Evolutionary conservation across 2,888 invertebrate species (phyloP).

Genomic region (Cephus runcator): DNA sequence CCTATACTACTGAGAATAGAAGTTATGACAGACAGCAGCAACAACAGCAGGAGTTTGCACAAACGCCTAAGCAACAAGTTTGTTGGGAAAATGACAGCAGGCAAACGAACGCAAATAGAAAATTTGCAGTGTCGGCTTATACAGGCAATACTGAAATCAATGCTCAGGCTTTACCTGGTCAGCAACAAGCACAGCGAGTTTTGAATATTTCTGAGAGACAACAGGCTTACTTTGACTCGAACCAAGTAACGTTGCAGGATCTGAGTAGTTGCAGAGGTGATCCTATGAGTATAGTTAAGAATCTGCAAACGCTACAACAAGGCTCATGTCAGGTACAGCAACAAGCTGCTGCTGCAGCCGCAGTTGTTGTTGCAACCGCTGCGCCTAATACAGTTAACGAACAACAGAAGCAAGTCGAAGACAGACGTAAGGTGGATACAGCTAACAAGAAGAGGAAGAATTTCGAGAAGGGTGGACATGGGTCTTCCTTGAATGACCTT

Average conservation of each 20-base stretch:
- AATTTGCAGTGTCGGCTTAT: constrained; percentile 48
- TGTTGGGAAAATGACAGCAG: constrained; percentile 60
- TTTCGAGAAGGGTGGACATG: constrained; percentile 69
- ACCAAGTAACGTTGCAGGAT: constrained; percentile 75
- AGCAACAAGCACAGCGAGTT: constrained; percentile 65
- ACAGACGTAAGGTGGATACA: constrained; percentile 55
- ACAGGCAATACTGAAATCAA: constrained; percentile 65
- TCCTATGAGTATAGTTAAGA: constrained; percentile 82
- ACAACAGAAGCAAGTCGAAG: constrained; percentile 62
- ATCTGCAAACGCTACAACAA: constrained; percentile 72
- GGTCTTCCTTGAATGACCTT: constrained; percentile 68
- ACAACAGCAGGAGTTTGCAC: constrained; percentile 66
- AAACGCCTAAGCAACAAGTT: constrained; percentile 59
- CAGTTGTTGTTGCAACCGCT: constrained; percentile 42
- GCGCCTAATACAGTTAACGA: constrained; percentile 41
- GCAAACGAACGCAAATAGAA: constrained; percentile 41
- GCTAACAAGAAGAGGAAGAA: constrained; percentile 70
- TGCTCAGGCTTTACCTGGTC: constrained; percentile 66
- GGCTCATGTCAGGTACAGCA: constrained; percentile 71
- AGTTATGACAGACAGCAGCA: constrained; percentile 58
- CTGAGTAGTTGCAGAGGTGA: constrained; percentile 79
- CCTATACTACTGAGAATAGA: constrained; percentile 50
- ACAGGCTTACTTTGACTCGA: constrained; percentile 75
- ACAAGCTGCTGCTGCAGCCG: constrained; percentile 55
- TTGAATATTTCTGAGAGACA: constrained; percentile 70